These are phyloP conservation scores for Enchytraeus crypticus DNA, from an alignment of 2,888 invertebrate species.

Conservation along the genomic window DNA sequence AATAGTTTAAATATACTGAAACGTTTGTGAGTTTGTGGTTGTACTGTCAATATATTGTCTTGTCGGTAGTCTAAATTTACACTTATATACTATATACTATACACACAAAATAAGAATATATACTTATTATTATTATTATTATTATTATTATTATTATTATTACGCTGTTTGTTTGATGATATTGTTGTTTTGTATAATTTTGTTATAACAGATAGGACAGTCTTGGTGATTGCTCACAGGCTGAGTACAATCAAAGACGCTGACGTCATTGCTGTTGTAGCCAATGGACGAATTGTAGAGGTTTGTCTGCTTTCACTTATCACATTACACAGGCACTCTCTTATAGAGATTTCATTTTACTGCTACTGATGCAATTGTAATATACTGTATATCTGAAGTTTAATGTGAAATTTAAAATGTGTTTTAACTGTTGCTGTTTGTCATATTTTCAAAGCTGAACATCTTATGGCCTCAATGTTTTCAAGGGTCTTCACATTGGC, in stretches of 20 bases:
- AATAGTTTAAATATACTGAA: too few relatives aligned
- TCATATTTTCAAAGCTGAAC: not conserved
- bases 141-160: not conserved
- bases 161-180: too few relatives aligned
- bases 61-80: not conserved
- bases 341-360: too few relatives aligned
- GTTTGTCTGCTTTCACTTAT: constrained; percentile 33
- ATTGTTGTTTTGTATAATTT: not conserved
- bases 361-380: too few relatives aligned
- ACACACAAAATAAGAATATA: not conserved
- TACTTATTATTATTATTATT: not conserved
- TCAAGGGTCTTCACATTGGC: too few relatives aligned
- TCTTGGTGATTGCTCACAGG: constrained; percentile 88
- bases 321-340: too few relatives aligned
- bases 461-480: too few relatives aligned
- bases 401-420: not conserved
- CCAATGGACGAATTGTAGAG: constrained; percentile 59
- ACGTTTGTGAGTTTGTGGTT: too few relatives aligned
- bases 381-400: too few relatives aligned
- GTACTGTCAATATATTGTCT: too few relatives aligned
- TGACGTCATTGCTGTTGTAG: constrained; percentile 80
- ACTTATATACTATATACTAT: not conserved
- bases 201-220: constrained; percentile 62
- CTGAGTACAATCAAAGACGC: constrained; percentile 84
- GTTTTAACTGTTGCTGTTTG: not conserved